Base-by-base conservation (phyloP, 2,113 vertebrate species). In the Peucedramus taeniatus region DNA sequence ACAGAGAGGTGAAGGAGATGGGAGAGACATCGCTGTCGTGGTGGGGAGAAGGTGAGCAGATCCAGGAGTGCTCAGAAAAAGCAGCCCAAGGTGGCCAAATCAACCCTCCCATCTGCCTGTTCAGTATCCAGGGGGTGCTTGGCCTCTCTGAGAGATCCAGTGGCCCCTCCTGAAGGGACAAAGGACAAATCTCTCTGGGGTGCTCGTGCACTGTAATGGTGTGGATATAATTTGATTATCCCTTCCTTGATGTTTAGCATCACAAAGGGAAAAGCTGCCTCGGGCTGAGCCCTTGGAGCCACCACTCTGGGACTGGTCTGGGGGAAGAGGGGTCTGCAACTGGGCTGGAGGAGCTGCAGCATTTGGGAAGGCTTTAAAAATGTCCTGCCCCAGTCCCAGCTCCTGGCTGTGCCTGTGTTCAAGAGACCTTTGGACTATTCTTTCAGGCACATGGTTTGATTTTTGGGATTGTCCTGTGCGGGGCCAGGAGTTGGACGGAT, bases 151-250 rank as follows among this genome's bases (percentile, higher is more conserved):
- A 85, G 39, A 14, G 18, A 47, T 26, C 39, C 61, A 4, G 27
- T 11, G 57, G 19, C 40, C 21, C 21, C 31, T 69, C 1, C 0
- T 30, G 22, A 44, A 78, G 63, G 72, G 54, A 74, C 33, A 47
- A 53, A 54, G 78, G 56, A 69, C 19, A 35, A 14, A 72, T 69
- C 71, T 24, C 91, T 15, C 44, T 10, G 57, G 89, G 89, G 74
- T 31, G 45, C 69, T 74, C 47, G 5, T 23, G 51, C 40, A 18
- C 64, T 4, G 53, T 63, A 87, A 65, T 87, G 0, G 15, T 23
- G 74, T 69, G 74, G 78, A 72, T 37, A 13, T 95, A 89, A 96
- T 95, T 75, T 64, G 72, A 97, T 97, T 95, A 94, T 91, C 59
- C 78, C n/a, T 83, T 89, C 74, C 94, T 64, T 12, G 57, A 45